phyloP scores from a whole-genome alignment of 2,797 vertebrate genomes.

The Smutsia gigantea region DNA sequence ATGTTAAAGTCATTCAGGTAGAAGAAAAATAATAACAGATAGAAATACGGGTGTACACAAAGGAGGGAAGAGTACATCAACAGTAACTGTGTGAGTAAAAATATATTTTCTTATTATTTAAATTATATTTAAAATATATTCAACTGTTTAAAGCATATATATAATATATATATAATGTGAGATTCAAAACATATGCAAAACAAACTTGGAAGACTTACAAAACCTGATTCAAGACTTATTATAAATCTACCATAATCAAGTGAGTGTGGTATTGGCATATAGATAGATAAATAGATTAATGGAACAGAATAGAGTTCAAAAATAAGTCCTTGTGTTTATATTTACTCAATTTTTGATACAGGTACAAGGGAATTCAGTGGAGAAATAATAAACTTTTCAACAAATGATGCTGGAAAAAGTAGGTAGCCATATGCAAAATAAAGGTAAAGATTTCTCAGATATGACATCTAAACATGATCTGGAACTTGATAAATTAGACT shows the following conservation, averaged over 20 bases:
- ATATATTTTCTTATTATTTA: slow-evolving; percentile 1
- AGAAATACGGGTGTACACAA: not conserved
- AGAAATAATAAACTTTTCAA: too few relatives aligned
- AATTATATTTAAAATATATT: not conserved
- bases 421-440: not conserved
- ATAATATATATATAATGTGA: not conserved
- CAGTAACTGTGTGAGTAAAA: slow-evolving; percentile 13
- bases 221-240: slow-evolving; percentile 25
- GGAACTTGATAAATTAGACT: not conserved
- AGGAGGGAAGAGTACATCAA: not conserved
- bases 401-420: not conserved
- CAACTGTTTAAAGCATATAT: not conserved
- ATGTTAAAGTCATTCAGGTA: not conserved
- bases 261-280: not conserved
- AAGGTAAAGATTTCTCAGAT: slow-evolving; percentile 11
- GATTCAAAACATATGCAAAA: slow-evolving; percentile 37
- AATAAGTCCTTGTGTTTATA: too few relatives aligned
- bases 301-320: too few relatives aligned
- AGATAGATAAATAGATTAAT: not conserved
- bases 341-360: too few relatives aligned
- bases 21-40: slow-evolving; percentile 31
- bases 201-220: not conserved
- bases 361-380: too few relatives aligned
- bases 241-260: slow-evolving; percentile 27
- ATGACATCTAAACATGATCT: not conserved